Evolutionary conservation across 2,888 invertebrate species (phyloP), one percentile per base, ranked within the genome.

Genomic region (Drosophila rellima): DNA sequence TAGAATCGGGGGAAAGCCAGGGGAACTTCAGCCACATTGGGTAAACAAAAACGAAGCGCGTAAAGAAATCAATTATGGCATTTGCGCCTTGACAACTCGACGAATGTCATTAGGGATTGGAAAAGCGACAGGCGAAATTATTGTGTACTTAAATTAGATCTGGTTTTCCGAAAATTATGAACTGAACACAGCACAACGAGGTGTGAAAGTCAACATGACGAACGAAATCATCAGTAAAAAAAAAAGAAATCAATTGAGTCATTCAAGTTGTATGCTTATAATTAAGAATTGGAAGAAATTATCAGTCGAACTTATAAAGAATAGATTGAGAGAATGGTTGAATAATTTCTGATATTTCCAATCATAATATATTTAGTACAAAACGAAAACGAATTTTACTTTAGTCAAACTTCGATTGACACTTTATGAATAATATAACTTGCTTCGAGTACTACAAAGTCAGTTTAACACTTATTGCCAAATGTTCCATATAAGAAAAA

Each of bases 51-150:
- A 70, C 52, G 59, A 66, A 79, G 69, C 57, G 73, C 82, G 82
- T 73, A 37, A 81, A 74, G 76, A 84, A 87, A 89, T 84, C 85
- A 84, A 87, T 84, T 89, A 89, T 84, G 89, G 81, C 85, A 87
- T 87, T 83, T 66, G 81, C 52, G 55, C 64, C 72, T 67, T 85
- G 84, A 89, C 89, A 87, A 84, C 70, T 89, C 84, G 88, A 87
- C 77, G 85, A 87, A 87, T 82, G 72, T 89, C 88, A 85, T 84
- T 84, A 84, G 72, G 74, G 82, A 84, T 87, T 76, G 51, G 56
- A 23, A 29, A 48, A 31, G 47, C 62, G 29, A 42, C 52, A 54
- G 44, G 48, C 44, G n/a, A 62, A 80, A 54, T 68, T 64, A 57
- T 57, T 69, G 61, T 78, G 54, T 54, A 68, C 64, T 39, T 68